Evolutionary conservation across 2,797 vertebrate species (phyloP).

Genomic region (Spinus pinus): DNA sequence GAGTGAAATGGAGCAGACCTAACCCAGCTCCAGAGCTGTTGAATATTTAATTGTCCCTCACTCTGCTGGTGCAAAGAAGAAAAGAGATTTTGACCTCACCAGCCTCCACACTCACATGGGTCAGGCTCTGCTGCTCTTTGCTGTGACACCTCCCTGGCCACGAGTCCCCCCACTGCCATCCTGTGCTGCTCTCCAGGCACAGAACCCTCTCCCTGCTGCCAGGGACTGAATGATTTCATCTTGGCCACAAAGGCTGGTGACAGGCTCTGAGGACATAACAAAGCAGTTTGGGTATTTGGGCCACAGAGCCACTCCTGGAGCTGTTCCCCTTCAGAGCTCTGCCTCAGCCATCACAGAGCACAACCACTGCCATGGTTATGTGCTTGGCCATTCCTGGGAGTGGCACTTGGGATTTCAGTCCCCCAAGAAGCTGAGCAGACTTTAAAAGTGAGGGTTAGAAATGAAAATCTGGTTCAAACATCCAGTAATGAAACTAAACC

Average conservation of each 20-base stretch:
- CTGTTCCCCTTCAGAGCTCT: neutral
- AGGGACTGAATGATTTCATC: neutral
- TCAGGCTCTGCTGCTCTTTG: neutral
- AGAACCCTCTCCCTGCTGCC: neutral
- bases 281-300: neutral
- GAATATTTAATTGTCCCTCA: neutral
- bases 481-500: neutral
- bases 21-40: neutral
- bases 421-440: neutral
- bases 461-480: neutral
- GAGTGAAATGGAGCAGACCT: neutral
- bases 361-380: accelerated
- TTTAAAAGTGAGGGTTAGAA: neutral
- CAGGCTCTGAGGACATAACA: neutral
- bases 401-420: neutral
- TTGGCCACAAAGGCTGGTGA: neutral
- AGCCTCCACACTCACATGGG: neutral
- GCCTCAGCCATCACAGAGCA: neutral
- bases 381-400: neutral
- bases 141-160: neutral
- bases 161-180: accelerated
- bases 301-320: neutral
- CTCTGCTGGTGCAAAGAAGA: neutral
- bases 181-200: neutral
- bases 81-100: neutral